Evolutionary conservation across 2,797 vertebrate species (phyloP), one percentile per base, ranked within the genome.

Genomic region (Argentina silus): DNA sequence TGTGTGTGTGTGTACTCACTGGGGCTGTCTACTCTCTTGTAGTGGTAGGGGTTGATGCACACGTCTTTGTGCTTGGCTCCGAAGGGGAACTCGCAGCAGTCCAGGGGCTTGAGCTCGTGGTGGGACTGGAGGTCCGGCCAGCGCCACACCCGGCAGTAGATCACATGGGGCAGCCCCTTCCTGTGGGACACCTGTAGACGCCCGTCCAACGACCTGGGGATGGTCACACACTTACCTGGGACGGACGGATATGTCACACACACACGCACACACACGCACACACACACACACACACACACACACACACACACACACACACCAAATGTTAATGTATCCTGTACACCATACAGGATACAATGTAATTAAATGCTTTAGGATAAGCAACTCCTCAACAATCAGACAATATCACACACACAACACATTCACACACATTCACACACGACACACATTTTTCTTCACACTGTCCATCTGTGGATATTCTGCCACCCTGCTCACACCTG

Each of bases 31-130:
- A 95, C 94, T 2, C 94, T 82, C 80, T 94, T 94, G 70, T 95
- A 95, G 90, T 95, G 94, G 86, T 95, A 95, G 74, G 94, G 94
- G 74, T 95, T 95, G 90, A 95, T 95, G 90, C 94, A 95, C 73
- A 94, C 94, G 74, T 95, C 94, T 82, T 95, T 95, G 88, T 95
- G 94, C 63, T 95, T 95, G 10, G 93, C 93, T 5, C 93, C 92
- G 0, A 95, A 95, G 44, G 94, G 93, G 79, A 93, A 95, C 90
- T 95, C 92, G 0, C 94, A 95, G 86, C 93, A 93, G 42, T 95
- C 94, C 83, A 95, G 82, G 0, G 94, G 91, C 70, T 94, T 94
- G 45, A 95, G 93, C 89, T 95, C 94, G 0, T 94, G 94, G 27
- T 95, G 94, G 86, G 93, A 94, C 90, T 95, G 94, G 9, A 95